Conservation (phyloP, 2,797 vertebrate species). For the Melanotaenia parkinsoni region DNA sequence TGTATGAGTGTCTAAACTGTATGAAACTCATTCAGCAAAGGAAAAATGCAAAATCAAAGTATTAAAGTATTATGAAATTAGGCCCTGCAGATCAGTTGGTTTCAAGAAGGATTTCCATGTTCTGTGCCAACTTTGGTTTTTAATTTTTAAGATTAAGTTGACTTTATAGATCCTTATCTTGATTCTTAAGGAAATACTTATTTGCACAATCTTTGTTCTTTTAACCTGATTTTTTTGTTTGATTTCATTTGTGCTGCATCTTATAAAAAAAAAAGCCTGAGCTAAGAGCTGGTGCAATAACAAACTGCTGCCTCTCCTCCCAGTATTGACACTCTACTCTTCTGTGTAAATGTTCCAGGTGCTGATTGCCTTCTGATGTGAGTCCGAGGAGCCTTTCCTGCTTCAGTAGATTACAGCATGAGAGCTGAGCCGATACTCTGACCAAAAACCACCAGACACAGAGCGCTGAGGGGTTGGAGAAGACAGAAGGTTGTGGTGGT, state of each 20-base stretch:
- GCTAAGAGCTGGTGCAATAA: constrained; percentile 14
- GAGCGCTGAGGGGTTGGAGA: constrained; percentile 41
- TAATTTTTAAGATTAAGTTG: background rate
- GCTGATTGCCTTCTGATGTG: constrained; percentile 35
- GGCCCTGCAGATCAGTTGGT: background rate
- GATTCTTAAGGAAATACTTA: background rate
- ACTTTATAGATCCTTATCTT: constrained; percentile 1
- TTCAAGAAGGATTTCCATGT: no score
- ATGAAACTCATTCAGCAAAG: background rate
- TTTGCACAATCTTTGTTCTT: background rate
- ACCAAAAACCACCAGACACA: constrained; percentile 49
- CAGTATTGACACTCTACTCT: constrained; percentile 49
- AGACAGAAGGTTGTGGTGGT: constrained; percentile 30
- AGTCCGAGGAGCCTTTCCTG: constrained; percentile 41
- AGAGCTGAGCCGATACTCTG: constrained; percentile 63
- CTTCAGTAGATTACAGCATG: constrained; percentile 64
- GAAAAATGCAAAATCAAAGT: background rate
- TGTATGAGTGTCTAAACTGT: background rate
- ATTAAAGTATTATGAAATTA: background rate
- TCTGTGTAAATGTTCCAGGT: constrained; percentile 65
- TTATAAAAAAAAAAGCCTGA: background rate
- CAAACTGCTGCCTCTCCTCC: constrained; percentile 48
- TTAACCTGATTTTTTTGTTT: constrained; percentile 3
- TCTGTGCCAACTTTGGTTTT: background rate
- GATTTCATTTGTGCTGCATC: background rate